Evolutionary conservation across 1,140 invertebrate species (phyloP).

Genomic region (Microplitis demolitor): DNA sequence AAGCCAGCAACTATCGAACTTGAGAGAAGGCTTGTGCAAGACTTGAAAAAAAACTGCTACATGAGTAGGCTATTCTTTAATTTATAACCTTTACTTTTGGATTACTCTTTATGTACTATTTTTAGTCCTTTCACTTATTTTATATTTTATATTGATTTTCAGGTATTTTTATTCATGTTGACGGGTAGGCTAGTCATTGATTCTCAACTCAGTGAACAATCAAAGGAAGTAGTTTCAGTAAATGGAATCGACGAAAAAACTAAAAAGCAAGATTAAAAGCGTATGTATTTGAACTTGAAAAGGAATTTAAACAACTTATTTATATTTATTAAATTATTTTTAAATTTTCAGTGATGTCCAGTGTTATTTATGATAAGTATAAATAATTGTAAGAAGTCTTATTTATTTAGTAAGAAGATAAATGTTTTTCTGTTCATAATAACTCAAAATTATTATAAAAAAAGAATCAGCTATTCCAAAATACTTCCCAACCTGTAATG

Average conservation of each 20-base stretch:
- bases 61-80: no score
- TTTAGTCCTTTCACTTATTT: neutral
- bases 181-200: conserved; percentile 86
- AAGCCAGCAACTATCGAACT: no score
- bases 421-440: no score
- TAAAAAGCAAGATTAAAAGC: conserved; percentile 60
- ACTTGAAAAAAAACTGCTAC: no score
- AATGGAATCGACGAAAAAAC: conserved; percentile 59
- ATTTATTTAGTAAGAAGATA: no score
- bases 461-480: no score
- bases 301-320: neutral
- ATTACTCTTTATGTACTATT: neutral
- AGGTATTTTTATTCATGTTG: conserved; percentile 94
- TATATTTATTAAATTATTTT: neutral
- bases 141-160: conserved; percentile 2
- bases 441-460: no score
- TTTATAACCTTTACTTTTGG: neutral
- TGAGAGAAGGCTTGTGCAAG: no score
- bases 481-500: no score
- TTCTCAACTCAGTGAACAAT: conserved; percentile 64
- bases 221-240: conserved; percentile 45
- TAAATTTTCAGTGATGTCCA: neutral
- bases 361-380: neutral
- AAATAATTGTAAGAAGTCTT: no score
- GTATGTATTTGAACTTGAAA: no score